These are phyloP conservation scores for Helostoma temminkii DNA, from an alignment of 2,797 vertebrate genomes.

Conservation along the genomic window DNA sequence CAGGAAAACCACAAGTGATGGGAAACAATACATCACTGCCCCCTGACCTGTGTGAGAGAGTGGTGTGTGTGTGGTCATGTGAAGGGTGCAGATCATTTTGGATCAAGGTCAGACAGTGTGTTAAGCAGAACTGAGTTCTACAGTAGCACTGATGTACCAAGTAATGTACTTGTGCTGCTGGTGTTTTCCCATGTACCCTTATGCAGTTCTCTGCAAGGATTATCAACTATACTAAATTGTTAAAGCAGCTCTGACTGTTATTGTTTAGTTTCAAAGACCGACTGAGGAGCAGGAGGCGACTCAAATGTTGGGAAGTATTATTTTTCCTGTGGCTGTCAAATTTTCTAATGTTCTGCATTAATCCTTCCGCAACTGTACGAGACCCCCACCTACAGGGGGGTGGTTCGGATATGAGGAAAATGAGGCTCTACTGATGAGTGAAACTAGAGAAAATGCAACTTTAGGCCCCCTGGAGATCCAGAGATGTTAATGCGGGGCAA, in stretches of 20 bases:
- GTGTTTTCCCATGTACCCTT: slow-evolving; percentile 1
- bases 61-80: slow-evolving; percentile 6
- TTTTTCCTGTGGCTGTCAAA: slow-evolving; percentile 24
- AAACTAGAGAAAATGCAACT: slow-evolving; percentile 35
- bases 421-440: slow-evolving; percentile 16
- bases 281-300: slow-evolving; percentile 12
- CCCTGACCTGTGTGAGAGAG: slow-evolving; percentile 42
- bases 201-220: slow-evolving; percentile 19
- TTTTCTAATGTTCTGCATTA: slow-evolving; percentile 24
- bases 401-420: background rate
- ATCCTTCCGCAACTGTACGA: slow-evolving; percentile 39
- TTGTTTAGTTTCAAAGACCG: slow-evolving; percentile 23
- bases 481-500: slow-evolving; percentile 58
- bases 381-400: slow-evolving; percentile 11
- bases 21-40: slow-evolving; percentile 52
- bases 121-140: slow-evolving; percentile 2
- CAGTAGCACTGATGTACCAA: slow-evolving; percentile 8
- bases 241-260: slow-evolving; percentile 18
- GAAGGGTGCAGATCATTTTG: slow-evolving; percentile 14
- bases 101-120: slow-evolving; percentile 37
- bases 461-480: slow-evolving; percentile 29
- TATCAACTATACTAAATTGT: slow-evolving; percentile 17
- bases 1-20: slow-evolving; percentile 45
- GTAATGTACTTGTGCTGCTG: slow-evolving; percentile 10
- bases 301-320: slow-evolving; percentile 14